Evolutionary conservation across 2,888 invertebrate species (phyloP).

Genomic region (Epinotia ramella): DNA sequence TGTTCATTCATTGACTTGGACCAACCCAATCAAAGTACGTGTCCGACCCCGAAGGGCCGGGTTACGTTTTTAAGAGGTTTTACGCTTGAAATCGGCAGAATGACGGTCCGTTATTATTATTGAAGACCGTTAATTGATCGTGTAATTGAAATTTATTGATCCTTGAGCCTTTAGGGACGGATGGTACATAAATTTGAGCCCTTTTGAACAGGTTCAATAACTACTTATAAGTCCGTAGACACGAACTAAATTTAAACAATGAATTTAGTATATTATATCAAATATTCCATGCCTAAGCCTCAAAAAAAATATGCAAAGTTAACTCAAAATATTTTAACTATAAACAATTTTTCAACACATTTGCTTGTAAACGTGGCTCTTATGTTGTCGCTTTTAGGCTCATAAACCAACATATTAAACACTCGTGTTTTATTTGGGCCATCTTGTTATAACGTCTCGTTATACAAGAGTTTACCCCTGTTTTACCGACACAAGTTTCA

Average conservation of each 20-base stretch:
- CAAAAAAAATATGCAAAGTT: too few relatives aligned
- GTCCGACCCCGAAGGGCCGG: constrained; percentile 19
- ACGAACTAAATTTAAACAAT: neutral
- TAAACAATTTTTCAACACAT: too few relatives aligned
- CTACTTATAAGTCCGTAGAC: neutral
- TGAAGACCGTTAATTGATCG: constrained; percentile 33
- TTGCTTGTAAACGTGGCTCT: too few relatives aligned
- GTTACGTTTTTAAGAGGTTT: constrained; percentile 43
- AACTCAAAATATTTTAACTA: too few relatives aligned
- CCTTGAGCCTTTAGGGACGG: constrained; percentile 12
- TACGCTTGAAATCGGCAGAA: constrained; percentile 35
- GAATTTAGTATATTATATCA: too few relatives aligned
- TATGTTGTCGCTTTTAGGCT: too few relatives aligned
- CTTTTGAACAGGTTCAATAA: neutral
- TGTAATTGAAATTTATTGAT: constrained; percentile 41
- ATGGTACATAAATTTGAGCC: constrained; percentile 9
- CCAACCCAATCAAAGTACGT: constrained; percentile 34
- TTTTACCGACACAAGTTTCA: too few relatives aligned
- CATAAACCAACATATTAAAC: too few relatives aligned
- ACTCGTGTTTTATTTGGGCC: too few relatives aligned
- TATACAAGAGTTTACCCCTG: too few relatives aligned
- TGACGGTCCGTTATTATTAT: constrained; percentile 33
- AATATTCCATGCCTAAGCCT: too few relatives aligned
- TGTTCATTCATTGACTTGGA: neutral
- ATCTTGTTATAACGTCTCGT: too few relatives aligned